These are phyloP conservation scores for Rhabdophis nuchalis DNA, from an alignment of 2,797 vertebrate genomes.

Conservation along the genomic window DNA sequence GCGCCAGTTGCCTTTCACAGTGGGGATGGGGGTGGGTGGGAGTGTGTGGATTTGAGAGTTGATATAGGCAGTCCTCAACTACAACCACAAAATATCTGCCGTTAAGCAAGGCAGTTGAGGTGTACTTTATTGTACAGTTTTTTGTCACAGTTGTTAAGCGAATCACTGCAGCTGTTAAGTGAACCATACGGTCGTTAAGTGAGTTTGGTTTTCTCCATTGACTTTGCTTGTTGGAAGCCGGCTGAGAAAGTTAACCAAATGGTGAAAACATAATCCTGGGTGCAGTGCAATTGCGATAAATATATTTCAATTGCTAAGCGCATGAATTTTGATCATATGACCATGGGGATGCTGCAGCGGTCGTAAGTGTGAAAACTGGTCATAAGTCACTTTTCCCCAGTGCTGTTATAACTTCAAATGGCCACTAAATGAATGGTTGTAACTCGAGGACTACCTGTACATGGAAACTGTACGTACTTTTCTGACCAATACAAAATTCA, in stretches of 20 bases:
- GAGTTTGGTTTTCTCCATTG: neutral
- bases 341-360: neutral
- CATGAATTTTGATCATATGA: neutral
- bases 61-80: neutral
- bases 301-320: neutral
- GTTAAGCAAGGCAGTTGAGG: too few relatives aligned
- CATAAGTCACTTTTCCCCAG: neutral
- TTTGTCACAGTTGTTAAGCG: neutral
- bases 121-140: neutral
- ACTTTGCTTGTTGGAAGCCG: neutral
- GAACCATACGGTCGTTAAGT: neutral
- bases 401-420: neutral
- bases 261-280: neutral
- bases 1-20: neutral
- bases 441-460: neutral
- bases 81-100: neutral
- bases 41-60: neutral
- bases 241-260: neutral
- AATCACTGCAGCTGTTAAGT: neutral
- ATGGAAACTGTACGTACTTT: neutral
- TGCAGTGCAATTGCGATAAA: neutral
- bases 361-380: neutral
- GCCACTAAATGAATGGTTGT: neutral
- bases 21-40: too few relatives aligned
- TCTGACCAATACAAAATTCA: neutral